Evolutionary conservation across 2,888 invertebrate species (phyloP), one percentile per base, ranked within the genome.

Genomic region (Macropis europaea): DNA sequence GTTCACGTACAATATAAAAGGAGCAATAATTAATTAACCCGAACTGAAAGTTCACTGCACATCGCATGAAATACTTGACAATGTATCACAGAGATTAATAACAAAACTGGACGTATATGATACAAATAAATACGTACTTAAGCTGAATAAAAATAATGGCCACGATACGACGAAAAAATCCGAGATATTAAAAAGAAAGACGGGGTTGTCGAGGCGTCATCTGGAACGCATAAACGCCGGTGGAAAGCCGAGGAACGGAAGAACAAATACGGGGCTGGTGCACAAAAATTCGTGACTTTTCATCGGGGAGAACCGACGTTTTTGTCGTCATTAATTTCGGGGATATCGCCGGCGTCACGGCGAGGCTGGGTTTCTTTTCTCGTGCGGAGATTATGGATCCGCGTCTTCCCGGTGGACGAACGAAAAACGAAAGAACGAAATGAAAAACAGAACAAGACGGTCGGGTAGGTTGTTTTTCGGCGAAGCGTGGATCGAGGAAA

Each of bases 261-360:
- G 43, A 52, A 40, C 48, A 28, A 56, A 42, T 24, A 56, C 7
- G 62, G 34, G 2, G 0, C 42, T 30, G 6, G 42, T 2, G 38
- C 19, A 26, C 34, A 62, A 40, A 70, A 48, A 34, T 69, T 50
- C 22, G 67, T 57, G 66, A 77, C 62, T 77, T 67, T 62, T 73
- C 54, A 50, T 45, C 32, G 32, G 6, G 26, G 32, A 15, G n/a
- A 38, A 30, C 9, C 26, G 7, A n/a, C 36, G 69, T 78, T 78
- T 78, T 79, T 78, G 48, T n/a, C 24, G 50, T 62, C 79, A 78
- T 78, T 78, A 72, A 73, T 76, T 61, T 45, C 48, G 24, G 17
- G 63, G 62, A 64, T 79, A 78, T 69, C 79, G 52, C 50, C 36
- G 26, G 22, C 62, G 64, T 50, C 73, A 48, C 45, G 13, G 6